Percentiles rank a stretch among this genome's conserved stretches.
These are phyloP conservation scores for Apotomis turbidana DNA, from an alignment of 2,888 invertebrate genomes.

Conservation along the genomic window DNA sequence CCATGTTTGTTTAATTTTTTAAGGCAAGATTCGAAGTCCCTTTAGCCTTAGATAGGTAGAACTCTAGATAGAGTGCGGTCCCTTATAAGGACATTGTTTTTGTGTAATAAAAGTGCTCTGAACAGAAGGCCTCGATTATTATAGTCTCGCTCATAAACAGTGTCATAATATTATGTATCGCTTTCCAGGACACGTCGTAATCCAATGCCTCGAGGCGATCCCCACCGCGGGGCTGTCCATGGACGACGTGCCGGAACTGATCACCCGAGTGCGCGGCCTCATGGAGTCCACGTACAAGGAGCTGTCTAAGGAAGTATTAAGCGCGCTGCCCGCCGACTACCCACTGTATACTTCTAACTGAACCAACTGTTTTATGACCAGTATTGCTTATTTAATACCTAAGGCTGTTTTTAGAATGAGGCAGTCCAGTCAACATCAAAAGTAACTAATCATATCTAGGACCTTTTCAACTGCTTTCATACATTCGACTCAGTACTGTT, in stretches of 20 bases:
- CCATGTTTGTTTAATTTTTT: too few species aligned
- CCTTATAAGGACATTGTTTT: too few species aligned
- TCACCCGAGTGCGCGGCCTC: constrained; percentile 70
- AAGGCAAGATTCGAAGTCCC: too few species aligned
- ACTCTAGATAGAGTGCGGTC: too few species aligned
- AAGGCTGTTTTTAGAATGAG: neutral
- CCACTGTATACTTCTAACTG: constrained; percentile 72
- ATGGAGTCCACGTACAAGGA: constrained; percentile 81
- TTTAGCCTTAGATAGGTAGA: too few species aligned
- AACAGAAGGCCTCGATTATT: too few species aligned
- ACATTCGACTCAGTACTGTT: too few species aligned
- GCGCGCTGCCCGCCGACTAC: constrained; percentile 75
- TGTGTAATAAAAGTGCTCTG: too few species aligned
- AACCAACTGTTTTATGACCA: constrained; percentile 2
- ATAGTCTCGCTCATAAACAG: neutral
- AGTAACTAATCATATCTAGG: too few species aligned
- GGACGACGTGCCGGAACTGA: constrained; percentile 79
- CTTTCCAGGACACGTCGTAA: constrained; percentile 79
- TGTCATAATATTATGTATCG: neutral
- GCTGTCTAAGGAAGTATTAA: constrained; percentile 77
- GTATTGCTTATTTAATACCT: neutral
- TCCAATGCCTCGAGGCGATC: constrained; percentile 81
- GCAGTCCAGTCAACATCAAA: neutral
- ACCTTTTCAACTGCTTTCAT: too few species aligned
- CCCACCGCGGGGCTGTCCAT: constrained; percentile 77